A percentile compares a stretch with the other conserved stretches of the same genome.
Conservation (phyloP, 1,140 invertebrate species). For the Phymorhynchus buccinoides region DNA sequence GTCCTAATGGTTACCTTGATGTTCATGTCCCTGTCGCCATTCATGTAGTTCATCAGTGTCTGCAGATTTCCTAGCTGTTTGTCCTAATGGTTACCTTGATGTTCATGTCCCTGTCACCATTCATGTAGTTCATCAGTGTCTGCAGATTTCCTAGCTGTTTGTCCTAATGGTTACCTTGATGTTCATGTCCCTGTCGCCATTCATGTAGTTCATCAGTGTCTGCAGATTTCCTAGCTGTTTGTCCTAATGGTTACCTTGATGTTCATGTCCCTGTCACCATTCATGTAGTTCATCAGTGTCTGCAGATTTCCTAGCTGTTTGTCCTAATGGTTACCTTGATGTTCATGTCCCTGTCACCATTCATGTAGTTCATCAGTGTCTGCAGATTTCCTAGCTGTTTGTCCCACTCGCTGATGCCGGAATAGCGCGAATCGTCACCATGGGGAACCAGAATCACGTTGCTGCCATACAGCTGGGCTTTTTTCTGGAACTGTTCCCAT, state of each 20-base stretch:
- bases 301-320: no score
- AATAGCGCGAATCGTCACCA: slow-evolving; percentile 97
- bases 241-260: no score
- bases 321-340: slow-evolving; percentile 80
- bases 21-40: slow-evolving; percentile 82
- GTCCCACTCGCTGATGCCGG: slow-evolving; percentile 91
- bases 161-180: no score
- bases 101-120: no score
- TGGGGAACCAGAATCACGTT: slow-evolving; percentile 91
- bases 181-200: no score
- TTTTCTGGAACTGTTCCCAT: slow-evolving; percentile 96
- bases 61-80: slow-evolving; percentile 93
- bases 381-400: slow-evolving; percentile 93
- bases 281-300: no score
- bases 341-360: slow-evolving; percentile 82
- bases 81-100: no score
- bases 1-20: slow-evolving; percentile 82
- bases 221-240: no score
- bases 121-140: no score
- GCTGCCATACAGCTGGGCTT: slow-evolving; percentile 91
- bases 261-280: no score
- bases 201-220: no score
- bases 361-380: slow-evolving; percentile 94
- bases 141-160: no score
- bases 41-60: slow-evolving; percentile 95